A percentile compares a stretch with the other conserved stretches of the same genome.
These are phyloP conservation scores for Hermatobates lingyangjiaoensis DNA, from an alignment of 1,140 invertebrate genomes.

Conservation along the genomic window DNA sequence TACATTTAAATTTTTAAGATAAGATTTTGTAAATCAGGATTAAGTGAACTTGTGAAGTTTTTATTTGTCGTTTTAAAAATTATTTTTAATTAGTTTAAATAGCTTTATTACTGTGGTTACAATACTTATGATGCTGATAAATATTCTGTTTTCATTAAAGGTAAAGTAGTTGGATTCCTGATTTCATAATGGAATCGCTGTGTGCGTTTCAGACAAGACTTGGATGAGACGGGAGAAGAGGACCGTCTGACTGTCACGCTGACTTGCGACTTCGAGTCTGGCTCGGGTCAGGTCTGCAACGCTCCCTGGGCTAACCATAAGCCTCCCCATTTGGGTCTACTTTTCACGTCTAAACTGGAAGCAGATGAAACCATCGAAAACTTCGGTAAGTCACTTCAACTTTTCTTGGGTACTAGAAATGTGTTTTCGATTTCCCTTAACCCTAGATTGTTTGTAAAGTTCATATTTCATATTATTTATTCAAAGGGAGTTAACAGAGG, in stretches of 20 bases:
- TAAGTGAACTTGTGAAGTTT: too few species aligned
- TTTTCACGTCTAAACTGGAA: slow-evolving; percentile 66
- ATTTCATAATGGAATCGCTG: too few species aligned
- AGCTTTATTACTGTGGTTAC: too few species aligned
- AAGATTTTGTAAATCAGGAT: too few species aligned
- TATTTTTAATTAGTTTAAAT: too few species aligned
- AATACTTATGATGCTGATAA: too few species aligned
- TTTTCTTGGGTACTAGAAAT: not conserved
- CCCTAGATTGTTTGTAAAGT: not conserved
- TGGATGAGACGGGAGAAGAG: slow-evolving; percentile 57
- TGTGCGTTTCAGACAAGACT: slow-evolving; percentile 37
- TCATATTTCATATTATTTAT: too few species aligned
- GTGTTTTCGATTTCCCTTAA: not conserved
- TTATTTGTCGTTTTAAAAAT: too few species aligned
- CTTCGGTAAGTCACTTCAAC: slow-evolving; percentile 32
- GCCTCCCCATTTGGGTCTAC: slow-evolving; percentile 31
- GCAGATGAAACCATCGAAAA: slow-evolving; percentile 64
- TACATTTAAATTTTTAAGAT: too few species aligned
- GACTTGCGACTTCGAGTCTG: slow-evolving; percentile 41
- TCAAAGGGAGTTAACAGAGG: too few species aligned
- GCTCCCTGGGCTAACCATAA: slow-evolving; percentile 57
- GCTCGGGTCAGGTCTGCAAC: slow-evolving; percentile 33
- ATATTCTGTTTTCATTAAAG: too few species aligned
- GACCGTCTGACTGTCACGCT: slow-evolving; percentile 70
- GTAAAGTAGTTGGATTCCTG: too few species aligned